These are phyloP conservation scores for Hafferia zeledoni DNA, from an alignment of 2,797 vertebrate species.

Conservation along the genomic window DNA sequence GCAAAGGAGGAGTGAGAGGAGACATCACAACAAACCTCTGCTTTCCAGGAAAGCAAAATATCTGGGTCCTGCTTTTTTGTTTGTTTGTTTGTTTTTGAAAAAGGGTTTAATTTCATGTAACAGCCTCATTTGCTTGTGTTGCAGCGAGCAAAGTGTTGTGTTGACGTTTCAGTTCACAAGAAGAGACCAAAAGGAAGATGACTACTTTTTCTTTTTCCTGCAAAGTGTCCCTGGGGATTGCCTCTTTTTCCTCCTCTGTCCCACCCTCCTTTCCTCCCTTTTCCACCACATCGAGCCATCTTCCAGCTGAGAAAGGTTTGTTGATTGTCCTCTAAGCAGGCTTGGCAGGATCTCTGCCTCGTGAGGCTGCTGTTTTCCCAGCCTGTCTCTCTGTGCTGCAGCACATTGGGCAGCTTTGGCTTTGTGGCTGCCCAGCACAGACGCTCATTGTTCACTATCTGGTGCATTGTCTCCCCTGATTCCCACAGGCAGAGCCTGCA, in stretches of 20 bases:
- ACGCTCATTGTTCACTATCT: conserved; percentile 25
- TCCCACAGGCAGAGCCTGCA: conserved; percentile 14
- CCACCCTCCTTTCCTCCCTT: not conserved
- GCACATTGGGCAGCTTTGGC: conserved; percentile 12
- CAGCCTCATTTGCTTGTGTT: not conserved
- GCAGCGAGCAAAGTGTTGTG: not conserved
- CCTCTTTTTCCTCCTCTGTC: not conserved
- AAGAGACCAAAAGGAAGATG: not conserved
- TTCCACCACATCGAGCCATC: not conserved
- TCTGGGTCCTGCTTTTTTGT: not conserved
- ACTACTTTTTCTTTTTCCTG: not conserved
- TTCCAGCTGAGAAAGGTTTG: conserved; percentile 9
- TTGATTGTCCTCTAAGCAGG: not conserved
- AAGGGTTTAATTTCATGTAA: not conserved
- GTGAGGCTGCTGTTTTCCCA: conserved; percentile 28
- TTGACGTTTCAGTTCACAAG: not conserved
- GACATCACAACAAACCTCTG: not conserved
- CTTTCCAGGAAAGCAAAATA: not conserved
- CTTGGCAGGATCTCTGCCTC: conserved; percentile 43
- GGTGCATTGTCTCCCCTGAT: conserved; percentile 25
- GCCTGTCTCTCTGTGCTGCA: not conserved
- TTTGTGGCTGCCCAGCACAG: conserved; percentile 14
- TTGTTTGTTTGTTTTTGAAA: not conserved
- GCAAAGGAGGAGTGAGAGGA: not conserved
- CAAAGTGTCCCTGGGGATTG: not conserved